These are phyloP conservation scores for Echinometra lucunter DNA, from an alignment of 53 echinoderm and acorn worm genomes.

Conservation along the genomic window DNA sequence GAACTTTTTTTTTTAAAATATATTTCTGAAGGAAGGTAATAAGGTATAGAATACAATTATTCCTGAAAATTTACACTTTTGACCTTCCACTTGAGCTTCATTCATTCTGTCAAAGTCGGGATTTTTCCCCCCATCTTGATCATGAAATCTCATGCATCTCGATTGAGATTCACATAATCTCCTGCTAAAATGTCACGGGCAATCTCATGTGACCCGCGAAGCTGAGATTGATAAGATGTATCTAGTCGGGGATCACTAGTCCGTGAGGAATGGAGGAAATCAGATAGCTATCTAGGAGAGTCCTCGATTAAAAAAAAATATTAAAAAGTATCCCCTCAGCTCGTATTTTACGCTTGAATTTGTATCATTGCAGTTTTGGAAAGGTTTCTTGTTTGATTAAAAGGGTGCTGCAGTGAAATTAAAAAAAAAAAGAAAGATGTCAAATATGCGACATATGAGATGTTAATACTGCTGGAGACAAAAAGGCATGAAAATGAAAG, in stretches of 20 bases:
- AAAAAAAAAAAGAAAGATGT: background rate
- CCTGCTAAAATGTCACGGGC: background rate
- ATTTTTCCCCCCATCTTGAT: background rate
- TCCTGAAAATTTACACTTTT: conserved; percentile 10
- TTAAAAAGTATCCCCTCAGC: background rate
- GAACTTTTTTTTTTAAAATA: too few relatives aligned
- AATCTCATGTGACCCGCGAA: conserved; percentile 17
- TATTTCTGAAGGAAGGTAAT: too few relatives aligned
- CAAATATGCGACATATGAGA: background rate
- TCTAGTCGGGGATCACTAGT: conserved; percentile 29
- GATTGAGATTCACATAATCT: background rate
- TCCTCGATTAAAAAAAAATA: background rate
- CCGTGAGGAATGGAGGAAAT: conserved; percentile 13
- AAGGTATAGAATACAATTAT: background rate
- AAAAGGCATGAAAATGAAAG: too few relatives aligned
- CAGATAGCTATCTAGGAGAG: background rate
- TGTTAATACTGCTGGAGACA: background rate
- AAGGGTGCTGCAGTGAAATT: background rate
- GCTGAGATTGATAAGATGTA: background rate
- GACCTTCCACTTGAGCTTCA: background rate
- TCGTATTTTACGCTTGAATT: background rate
- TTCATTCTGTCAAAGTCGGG: background rate
- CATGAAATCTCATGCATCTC: background rate
- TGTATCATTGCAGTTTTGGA: background rate
- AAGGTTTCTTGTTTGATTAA: background rate